These are phyloP conservation scores for Zeugodacus cucurbitae DNA, from an alignment of 1,140 invertebrate species.

Conservation along the genomic window DNA sequence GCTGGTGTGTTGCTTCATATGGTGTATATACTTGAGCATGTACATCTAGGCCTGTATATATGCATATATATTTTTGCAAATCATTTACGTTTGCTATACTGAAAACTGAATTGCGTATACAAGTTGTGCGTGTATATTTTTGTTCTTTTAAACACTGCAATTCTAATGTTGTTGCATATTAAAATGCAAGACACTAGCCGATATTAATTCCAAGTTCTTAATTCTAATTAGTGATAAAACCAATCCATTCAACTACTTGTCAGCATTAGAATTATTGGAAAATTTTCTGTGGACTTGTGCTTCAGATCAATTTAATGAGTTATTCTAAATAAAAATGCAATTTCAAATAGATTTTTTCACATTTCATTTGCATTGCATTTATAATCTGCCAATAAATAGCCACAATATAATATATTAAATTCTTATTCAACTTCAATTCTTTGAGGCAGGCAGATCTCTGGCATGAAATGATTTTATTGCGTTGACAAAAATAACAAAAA, in stretches of 20 bases:
- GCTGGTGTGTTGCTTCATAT: background rate
- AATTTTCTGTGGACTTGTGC: no score
- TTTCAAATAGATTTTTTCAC: no score
- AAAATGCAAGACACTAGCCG: background rate
- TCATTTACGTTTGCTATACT: constrained; percentile 17
- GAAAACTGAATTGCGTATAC: background rate
- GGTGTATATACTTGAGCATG: background rate
- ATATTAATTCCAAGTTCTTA: background rate
- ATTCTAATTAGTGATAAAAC: background rate
- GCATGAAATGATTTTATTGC: background rate
- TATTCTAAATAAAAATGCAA: no score
- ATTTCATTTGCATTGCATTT: background rate
- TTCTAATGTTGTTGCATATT: background rate
- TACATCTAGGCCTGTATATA: background rate
- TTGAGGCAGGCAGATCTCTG: background rate
- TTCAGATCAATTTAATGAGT: no score
- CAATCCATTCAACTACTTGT: background rate
- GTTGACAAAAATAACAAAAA: background rate
- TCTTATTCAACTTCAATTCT: no score
- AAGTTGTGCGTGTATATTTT: background rate
- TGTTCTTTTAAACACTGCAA: background rate
- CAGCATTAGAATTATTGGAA: background rate
- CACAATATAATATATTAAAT: no score
- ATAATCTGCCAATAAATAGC: no score
- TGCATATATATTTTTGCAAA: constrained; percentile 29